Evolutionary conservation across 2,113 vertebrate genomes (phyloP).

Genomic region (Hippoglossus stenolepis): DNA sequence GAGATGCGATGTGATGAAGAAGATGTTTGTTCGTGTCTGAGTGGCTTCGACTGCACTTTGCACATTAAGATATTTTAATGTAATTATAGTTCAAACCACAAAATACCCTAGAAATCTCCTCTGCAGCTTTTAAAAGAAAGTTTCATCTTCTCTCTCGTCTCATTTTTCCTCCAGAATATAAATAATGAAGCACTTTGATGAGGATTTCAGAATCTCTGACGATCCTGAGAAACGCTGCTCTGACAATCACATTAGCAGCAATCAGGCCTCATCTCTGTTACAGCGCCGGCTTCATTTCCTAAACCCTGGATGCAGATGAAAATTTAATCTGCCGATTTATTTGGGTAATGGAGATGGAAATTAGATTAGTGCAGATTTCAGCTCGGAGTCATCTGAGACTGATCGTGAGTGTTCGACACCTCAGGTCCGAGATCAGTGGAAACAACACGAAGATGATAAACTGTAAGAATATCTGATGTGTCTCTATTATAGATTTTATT

Average conservation of each 20-base stretch:
- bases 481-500: no score
- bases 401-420: background rate
- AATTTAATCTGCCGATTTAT: conserved; percentile 78
- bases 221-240: background rate
- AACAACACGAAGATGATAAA: background rate
- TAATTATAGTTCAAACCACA: no score
- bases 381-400: conserved; percentile 54
- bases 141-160: no score
- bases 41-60: no score
- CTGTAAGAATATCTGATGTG: no score
- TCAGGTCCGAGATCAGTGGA: background rate
- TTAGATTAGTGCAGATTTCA: conserved; percentile 69
- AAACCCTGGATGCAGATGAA: conserved; percentile 71
- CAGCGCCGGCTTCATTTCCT: conserved; percentile 60
- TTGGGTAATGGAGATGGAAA: conserved; percentile 75
- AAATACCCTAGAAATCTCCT: no score
- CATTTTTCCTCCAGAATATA: no score
- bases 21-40: no score
- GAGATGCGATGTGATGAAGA: no score
- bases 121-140: no score
- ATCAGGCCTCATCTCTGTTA: conserved; percentile 67
- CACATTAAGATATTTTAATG: no score
- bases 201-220: background rate
- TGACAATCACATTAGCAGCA: conserved; percentile 61
- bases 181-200: background rate